Conservation (phyloP, 2,113 vertebrate genomes). For the Malaclemys terrapin region DNA sequence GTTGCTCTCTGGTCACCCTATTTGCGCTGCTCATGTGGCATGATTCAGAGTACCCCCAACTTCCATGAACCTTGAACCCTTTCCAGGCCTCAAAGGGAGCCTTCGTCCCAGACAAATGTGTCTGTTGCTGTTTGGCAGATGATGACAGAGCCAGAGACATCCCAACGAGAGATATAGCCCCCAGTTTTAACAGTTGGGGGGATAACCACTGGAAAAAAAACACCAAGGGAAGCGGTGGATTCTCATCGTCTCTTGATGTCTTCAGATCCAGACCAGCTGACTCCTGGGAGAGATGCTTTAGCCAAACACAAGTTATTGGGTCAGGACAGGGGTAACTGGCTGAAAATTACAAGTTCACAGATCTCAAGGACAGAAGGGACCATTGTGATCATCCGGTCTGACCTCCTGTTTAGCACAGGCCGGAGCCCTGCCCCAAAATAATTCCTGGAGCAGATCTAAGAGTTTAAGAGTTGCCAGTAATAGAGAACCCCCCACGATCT, state of each 20-base stretch:
- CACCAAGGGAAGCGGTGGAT: not conserved
- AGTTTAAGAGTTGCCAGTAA: not conserved
- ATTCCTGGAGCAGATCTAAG: not conserved
- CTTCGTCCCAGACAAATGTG: not conserved
- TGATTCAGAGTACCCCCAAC: not conserved
- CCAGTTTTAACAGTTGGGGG: not conserved
- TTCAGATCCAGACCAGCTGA: not conserved
- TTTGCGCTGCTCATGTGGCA: not conserved
- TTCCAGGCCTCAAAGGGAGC: not conserved
- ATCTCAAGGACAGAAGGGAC: not conserved
- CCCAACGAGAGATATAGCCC: not conserved
- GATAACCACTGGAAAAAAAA: not conserved
- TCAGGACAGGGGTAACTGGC: not conserved
- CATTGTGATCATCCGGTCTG: not conserved
- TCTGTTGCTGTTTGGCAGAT: not conserved
- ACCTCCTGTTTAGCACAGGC: not conserved
- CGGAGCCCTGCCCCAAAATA: not conserved
- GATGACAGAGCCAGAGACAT: not conserved
- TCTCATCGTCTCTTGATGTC: not conserved
- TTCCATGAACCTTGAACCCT: too few species aligned
- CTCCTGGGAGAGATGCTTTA: not conserved
- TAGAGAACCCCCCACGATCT: not conserved
- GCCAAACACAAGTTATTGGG: not conserved
- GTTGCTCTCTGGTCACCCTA: not conserved
- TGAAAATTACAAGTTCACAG: not conserved